Conservation (phyloP, 1,140 invertebrate genomes). For the Aleiodes sp. region DNA sequence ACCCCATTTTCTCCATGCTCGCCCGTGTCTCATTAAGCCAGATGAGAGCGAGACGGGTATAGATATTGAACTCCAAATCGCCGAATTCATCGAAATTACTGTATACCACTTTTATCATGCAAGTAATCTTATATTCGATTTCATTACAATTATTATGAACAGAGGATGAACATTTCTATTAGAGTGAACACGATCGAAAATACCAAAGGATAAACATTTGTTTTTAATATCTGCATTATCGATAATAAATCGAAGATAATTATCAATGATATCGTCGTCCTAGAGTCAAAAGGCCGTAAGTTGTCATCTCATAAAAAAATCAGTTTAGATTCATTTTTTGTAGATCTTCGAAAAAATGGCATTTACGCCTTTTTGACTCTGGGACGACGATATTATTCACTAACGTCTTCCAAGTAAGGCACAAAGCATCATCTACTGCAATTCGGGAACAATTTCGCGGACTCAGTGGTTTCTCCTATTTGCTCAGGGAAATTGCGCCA, state of each 20-base stretch:
- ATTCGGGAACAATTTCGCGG: constrained; percentile 60
- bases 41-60: background rate
- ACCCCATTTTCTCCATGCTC: background rate
- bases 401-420: constrained; percentile 58
- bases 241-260: no score
- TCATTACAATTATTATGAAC: background rate
- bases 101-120: background rate
- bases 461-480: constrained; percentile 62
- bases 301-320: no score
- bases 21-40: constrained; percentile 9
- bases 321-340: no score
- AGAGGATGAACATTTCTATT: constrained; percentile 2
- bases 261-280: no score
- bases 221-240: no score
- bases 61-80: constrained; percentile 9
- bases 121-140: background rate
- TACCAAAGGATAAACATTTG: no score
- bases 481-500: constrained; percentile 60
- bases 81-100: constrained; percentile 7
- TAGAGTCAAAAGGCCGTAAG: no score
- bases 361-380: no score
- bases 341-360: no score
- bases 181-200: no score
- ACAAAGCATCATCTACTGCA: constrained; percentile 38
- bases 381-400: no score